Evolutionary conservation across 1,140 invertebrate species (phyloP).

Genomic region (Teleopsis dalmanni): DNA sequence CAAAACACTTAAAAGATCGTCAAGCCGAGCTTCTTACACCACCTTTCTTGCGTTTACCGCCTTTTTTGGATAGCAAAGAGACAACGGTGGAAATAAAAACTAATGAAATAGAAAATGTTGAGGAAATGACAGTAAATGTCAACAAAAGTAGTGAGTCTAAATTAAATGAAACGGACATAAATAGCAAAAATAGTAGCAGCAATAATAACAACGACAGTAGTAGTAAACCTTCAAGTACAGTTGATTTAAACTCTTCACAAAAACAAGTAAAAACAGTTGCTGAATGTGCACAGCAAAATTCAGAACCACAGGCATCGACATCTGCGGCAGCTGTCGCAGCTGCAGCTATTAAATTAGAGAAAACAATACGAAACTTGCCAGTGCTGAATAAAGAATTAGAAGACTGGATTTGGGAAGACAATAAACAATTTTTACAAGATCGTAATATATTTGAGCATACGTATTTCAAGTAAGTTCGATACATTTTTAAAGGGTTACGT

Average conservation of each 20-base stretch:
- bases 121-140: constrained; percentile 5
- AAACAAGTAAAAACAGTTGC: no score
- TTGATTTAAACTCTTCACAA: no score
- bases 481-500: no score
- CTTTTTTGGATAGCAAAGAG: constrained; percentile 4
- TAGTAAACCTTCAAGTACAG: no score
- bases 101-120: neutral
- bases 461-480: constrained; percentile 85
- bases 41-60: constrained; percentile 6
- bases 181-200: neutral
- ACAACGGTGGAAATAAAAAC: neutral
- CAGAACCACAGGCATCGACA: constrained; percentile 28
- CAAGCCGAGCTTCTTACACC: constrained; percentile 32
- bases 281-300: constrained; percentile 20
- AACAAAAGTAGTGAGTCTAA: neutral
- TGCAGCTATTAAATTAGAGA: neutral
- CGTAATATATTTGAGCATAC: constrained; percentile 94
- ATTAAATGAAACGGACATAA: neutral
- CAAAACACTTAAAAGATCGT: constrained; percentile 34
- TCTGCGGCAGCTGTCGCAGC: constrained; percentile 25
- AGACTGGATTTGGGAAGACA: constrained; percentile 93
- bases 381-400: constrained; percentile 68
- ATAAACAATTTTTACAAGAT: constrained; percentile 89
- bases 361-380: constrained; percentile 12
- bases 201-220: no score